Evolutionary conservation across 1,140 invertebrate species (phyloP).

Genomic region (Dreissena polymorpha): DNA sequence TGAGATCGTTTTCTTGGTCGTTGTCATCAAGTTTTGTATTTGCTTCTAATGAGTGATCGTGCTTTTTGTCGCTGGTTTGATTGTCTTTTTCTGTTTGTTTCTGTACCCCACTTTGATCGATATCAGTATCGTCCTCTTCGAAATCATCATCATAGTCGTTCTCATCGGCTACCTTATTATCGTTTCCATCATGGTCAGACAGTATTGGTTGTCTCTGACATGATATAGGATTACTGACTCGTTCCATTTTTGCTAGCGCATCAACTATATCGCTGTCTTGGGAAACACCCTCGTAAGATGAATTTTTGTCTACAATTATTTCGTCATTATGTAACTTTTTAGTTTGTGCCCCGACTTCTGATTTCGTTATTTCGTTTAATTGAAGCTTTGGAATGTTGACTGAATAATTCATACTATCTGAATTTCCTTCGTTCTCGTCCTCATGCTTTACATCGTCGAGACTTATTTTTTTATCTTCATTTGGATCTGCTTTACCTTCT

Average conservation of each 20-base stretch:
- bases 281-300: neutral
- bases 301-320: neutral
- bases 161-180: slow-evolving; percentile 12
- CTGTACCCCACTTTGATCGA: neutral
- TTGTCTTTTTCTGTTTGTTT: neutral
- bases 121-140: slow-evolving; percentile 19
- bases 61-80: neutral
- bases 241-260: neutral
- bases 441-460: slow-evolving; percentile 11
- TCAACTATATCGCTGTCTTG: neutral
- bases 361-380: neutral
- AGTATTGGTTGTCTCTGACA: neutral
- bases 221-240: neutral
- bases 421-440: neutral
- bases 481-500: neutral
- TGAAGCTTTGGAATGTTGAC: neutral
- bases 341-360: neutral
- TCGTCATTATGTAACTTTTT: neutral
- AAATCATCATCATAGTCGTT: slow-evolving; percentile 31
- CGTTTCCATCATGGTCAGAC: neutral
- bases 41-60: neutral
- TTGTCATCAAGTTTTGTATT: neutral
- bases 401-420: neutral
- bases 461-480: slow-evolving; percentile 18
- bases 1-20: neutral